Conservation (phyloP, 1,140 invertebrate species). For the Ectropis grisescens region DNA sequence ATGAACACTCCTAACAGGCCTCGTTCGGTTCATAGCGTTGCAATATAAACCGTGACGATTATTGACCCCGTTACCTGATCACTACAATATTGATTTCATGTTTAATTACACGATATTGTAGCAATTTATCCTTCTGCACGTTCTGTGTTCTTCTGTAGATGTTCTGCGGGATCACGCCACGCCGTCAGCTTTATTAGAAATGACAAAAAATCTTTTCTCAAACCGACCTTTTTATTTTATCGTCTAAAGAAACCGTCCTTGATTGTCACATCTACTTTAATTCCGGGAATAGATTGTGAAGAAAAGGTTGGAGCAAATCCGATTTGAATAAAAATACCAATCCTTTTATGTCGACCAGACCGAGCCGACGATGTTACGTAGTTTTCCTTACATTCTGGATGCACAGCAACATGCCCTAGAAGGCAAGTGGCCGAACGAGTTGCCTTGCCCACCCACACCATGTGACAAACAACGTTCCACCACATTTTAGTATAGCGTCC, state of each 20-base stretch:
- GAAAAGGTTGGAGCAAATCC: background rate
- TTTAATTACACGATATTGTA: too few relatives aligned
- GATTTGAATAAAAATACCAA: too few relatives aligned
- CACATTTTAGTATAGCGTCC: too few relatives aligned
- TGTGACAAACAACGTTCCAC: conserved; percentile 16
- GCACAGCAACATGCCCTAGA: conserved; percentile 53
- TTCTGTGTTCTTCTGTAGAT: too few relatives aligned
- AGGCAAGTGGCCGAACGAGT: conserved; percentile 36
- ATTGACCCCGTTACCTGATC: conserved; percentile 24
- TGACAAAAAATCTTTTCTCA: too few relatives aligned
- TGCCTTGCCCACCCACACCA: conserved; percentile 34
- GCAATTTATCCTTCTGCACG: too few relatives aligned
- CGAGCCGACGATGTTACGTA: conserved; percentile 5
- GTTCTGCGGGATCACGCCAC: too few relatives aligned
- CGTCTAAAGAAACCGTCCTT: too few relatives aligned
- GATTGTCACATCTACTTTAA: background rate
- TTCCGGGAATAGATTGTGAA: background rate
- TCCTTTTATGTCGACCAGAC: too few relatives aligned
- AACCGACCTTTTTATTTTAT: too few relatives aligned
- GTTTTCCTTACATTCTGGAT: conserved; percentile 46
- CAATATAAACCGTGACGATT: conserved; percentile 33
- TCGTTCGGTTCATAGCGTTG: conserved; percentile 16
- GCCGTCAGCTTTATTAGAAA: too few relatives aligned
- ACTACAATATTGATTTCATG: background rate
- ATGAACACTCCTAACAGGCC: conserved; percentile 14